Evolutionary conservation across 2,113 vertebrate genomes (phyloP).

Genomic region (Anser cygnoides): DNA sequence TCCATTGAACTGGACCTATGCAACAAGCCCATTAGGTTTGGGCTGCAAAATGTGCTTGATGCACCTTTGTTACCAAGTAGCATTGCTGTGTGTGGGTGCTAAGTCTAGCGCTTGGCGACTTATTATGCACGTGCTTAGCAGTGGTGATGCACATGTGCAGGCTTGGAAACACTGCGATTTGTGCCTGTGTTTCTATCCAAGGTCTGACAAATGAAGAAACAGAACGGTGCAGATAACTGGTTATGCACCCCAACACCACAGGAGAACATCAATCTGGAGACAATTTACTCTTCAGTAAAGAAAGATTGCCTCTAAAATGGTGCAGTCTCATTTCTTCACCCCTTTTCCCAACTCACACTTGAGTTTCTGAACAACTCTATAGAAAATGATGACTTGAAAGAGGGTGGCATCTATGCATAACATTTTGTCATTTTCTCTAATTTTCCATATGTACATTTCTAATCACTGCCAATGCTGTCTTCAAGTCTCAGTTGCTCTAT

Average conservation of each 20-base stretch:
- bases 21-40: neutral
- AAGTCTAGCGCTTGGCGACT: neutral
- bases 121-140: accelerated
- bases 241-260: neutral
- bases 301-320: neutral
- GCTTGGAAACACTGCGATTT: accelerated
- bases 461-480: constrained; percentile 37
- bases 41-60: neutral
- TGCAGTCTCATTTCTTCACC: neutral
- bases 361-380: neutral
- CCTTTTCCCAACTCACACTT: neutral
- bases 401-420: neutral
- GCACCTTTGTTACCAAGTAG: accelerated
- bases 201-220: neutral
- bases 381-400: neutral
- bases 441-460: constrained; percentile 44
- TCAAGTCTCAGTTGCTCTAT: constrained; percentile 31
- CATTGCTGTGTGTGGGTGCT: neutral
- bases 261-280: neutral
- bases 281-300: neutral
- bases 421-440: constrained; percentile 54
- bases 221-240: neutral
- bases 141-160: accelerated
- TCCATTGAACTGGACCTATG: neutral
- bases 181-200: neutral